Base-by-base conservation (phyloP, 2,888 invertebrate species). In the Masnerella sp. region DNA sequence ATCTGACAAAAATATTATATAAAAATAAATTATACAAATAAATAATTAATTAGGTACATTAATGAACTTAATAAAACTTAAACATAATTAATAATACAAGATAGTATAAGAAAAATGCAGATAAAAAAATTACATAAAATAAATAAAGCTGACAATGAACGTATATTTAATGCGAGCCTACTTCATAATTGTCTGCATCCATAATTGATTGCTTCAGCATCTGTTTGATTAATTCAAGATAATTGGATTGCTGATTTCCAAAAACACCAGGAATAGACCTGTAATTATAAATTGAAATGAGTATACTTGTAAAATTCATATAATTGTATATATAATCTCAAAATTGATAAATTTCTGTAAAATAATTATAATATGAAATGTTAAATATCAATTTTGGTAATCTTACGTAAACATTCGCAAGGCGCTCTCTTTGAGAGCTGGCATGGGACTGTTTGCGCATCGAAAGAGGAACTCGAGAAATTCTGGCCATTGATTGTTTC, bases 401-500 rank as follows among this genome's bases (percentile, higher is more conserved):
- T 88, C 92, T 90, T 88, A 96, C 92, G 96, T 94, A 84, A 99
- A 97, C 90, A 99, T 96, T 79, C 96, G 92, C 59, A 99, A 92
- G 34, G 98, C 97, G 78, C 96, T 94, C 88, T 98, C 98, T 88
- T 96, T 97, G 67, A 97, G 90, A 75, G 93, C 92, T 18, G 95
- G 90, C 82, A 94, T 92, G 43, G 93, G 91, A 36, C 96, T 94
- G 87, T 92, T 95, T 49, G 97, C 97, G 88, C 97, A 97, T 86
- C 96, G 95, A 88, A 98, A 99, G 84, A 99, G 90, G 87, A 98
- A 98, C 88, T 94, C 93, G 76, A 99, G 90, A 85, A 99, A 96
- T 87, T 98, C 98, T 7, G 96, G 97, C 99, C 98, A 99, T 79
- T 94, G 94, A 89, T 97, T 98, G 85, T 95, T 96, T 51, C 97